Base-by-base conservation (phyloP, 2,797 vertebrate genomes). In the Sardinella longiceps region DNA sequence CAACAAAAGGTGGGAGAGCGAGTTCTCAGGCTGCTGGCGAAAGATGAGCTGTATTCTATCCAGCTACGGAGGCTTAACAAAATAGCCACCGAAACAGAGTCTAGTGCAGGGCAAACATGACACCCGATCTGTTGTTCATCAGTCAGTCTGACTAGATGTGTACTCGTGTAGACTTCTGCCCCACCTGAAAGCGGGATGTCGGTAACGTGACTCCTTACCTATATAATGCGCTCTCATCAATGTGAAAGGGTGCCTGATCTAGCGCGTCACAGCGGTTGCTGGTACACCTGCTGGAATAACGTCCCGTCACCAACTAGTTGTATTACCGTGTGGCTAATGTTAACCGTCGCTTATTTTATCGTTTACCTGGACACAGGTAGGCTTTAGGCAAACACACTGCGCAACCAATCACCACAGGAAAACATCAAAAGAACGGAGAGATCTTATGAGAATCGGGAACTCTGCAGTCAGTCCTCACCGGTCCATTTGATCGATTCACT, bases 101-200 rank as follows among this genome's bases (percentile, higher is more conserved):
- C 86, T 87, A 85, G 80, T 82, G 85, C 86, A 81, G 60, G 85
- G 77, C 89, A 86, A 88, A 81, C 87, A 85, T 90, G 93, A 90
- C 58, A 94, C 87, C 82, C 85, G 94, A 94, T 89, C 86, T 83
- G 74, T 4, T 80, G 84, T 89, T 87, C 86, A 88, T 90, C 90
- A 89, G 82, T 58, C 58, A 90, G 88, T 86, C 90, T 90, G 90
- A 90, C 87, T 90, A 87, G 85, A 87, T 74, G 37, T 83, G 70
- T 43, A 81, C 83, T 43, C 77, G 66, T 86, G 86, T 74, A 86
- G 85, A 82, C 87, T 83, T 85, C 80, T 56, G 82, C 87, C 88
- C 82, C 88, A 90, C 88, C 89, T 90, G 88, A 88, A 88, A 87
- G 85, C 74, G 83, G 85, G 83, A 83, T 85, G 84, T 82, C 45